Evolutionary conservation across 2,888 invertebrate genomes (phyloP).

Genomic region (Microplitis deprimator): DNA sequence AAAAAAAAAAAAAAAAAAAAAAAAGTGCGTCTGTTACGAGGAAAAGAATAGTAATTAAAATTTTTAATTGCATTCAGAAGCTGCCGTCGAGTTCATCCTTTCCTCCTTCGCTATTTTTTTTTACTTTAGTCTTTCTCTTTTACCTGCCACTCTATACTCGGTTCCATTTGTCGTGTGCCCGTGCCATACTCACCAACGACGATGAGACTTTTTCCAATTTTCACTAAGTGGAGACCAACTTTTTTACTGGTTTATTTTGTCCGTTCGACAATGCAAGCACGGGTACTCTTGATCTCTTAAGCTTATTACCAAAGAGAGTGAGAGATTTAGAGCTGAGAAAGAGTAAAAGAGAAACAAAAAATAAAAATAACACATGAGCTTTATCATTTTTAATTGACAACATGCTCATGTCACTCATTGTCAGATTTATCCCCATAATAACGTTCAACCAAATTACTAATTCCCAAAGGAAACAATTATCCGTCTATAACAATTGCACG

Average conservation of each 20-base stretch:
- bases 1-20: slow-evolving; percentile 14
- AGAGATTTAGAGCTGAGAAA: slow-evolving; percentile 61
- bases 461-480: slow-evolving; percentile 32
- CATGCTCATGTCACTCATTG: slow-evolving; percentile 62
- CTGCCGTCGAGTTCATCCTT: slow-evolving; percentile 54
- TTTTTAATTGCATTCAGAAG: slow-evolving; percentile 66
- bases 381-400: slow-evolving; percentile 70
- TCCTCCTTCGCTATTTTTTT: slow-evolving; percentile 39
- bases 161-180: not conserved
- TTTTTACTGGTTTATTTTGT: slow-evolving; percentile 51
- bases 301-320: slow-evolving; percentile 60
- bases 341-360: slow-evolving; percentile 48
- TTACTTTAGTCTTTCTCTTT: slow-evolving; percentile 48
- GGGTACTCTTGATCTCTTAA: slow-evolving; percentile 63
- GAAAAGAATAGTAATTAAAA: slow-evolving; percentile 66
- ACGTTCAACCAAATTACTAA: slow-evolving; percentile 5
- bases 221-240: slow-evolving; percentile 45
- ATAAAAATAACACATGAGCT: slow-evolving; percentile 47
- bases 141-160: not conserved
- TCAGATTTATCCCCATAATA: slow-evolving; percentile 60
- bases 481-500: slow-evolving; percentile 7
- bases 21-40: slow-evolving; percentile 47
- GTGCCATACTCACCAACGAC: not conserved
- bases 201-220: slow-evolving; percentile 56
- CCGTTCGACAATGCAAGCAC: slow-evolving; percentile 27